Evolutionary conservation across 2,888 invertebrate species (phyloP), one percentile per base, ranked within the genome.

Genomic region (Podabrus alpinus): DNA sequence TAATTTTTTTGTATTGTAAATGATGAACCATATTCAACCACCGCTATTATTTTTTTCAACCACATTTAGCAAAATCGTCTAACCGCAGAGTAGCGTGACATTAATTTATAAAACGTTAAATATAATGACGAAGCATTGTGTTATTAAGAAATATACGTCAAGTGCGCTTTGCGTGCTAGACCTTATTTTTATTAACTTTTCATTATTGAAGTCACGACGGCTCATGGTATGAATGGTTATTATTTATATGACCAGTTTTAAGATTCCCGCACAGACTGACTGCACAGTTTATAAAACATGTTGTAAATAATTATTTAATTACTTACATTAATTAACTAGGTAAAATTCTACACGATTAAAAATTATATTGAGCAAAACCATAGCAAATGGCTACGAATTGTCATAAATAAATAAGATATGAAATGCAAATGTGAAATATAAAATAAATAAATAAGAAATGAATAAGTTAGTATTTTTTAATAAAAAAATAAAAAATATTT

Each of bases 241-340:
- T 69, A 75, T 75, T 74, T 74, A 74, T 74, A 68, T 17, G 68
- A 71, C 74, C 61, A 68, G 68, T 71, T 68, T 69, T 74, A 60
- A 71, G 68, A 67, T 67, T 70, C 79, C 77, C 69, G 74, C 74
- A 72, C 76, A 78, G 75, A 45, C 45, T 45, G 45, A 45, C n/a
- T 45, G n/a, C 45, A 45, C 45, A 45, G 45, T 76, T 77, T 78
- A 77, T 74, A 79, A 79, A 79, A 75, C 79, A 78, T 77, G 77
- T 76, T 79, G 78, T 79, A 79, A 79, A 79, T 78, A 78, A 79
- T 73, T 74, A 77, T 78, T 78, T 79, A 79, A 79, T 78, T 79
- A 78, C 75, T 62, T 69, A n/a, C 73, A 71, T 73, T 78, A 77
- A 77, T 73, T 69, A 77, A 72, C 68, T 70, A 59, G 67, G 67